Conservation (phyloP, 2,888 invertebrate genomes). For the Tiliacea aurago region DNA sequence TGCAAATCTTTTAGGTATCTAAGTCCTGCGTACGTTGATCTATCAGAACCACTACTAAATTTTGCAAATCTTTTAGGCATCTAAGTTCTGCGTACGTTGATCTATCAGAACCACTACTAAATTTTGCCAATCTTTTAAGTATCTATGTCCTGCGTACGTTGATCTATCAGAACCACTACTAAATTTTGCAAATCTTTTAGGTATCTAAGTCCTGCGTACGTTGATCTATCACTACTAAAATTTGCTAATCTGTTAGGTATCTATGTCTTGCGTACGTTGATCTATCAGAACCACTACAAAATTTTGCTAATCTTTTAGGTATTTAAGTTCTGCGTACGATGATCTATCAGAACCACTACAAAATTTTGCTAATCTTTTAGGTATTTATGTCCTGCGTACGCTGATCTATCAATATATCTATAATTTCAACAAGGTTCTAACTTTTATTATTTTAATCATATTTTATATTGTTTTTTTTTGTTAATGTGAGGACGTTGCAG, state of each 20-base stretch:
- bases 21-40: background rate
- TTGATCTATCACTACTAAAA: background rate
- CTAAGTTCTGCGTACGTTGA: background rate
- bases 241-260: too few species aligned
- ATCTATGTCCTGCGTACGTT: background rate
- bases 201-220: background rate
- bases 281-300: background rate
- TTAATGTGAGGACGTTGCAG: too few species aligned
- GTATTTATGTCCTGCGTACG: background rate
- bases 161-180: background rate
- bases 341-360: background rate
- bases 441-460: too few species aligned
- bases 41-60: background rate
- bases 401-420: background rate
- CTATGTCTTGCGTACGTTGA: background rate
- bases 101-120: background rate
- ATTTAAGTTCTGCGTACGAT: background rate
- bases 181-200: background rate
- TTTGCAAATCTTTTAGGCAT: background rate
- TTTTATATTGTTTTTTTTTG: too few species aligned
- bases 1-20: background rate
- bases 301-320: background rate
- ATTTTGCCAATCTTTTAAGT: background rate
- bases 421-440: too few species aligned
- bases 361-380: background rate